Percentiles rank a stretch among this genome's conserved stretches.
Conservation (phyloP, 2,113 vertebrate genomes). For the Psittacus erithacus region DNA sequence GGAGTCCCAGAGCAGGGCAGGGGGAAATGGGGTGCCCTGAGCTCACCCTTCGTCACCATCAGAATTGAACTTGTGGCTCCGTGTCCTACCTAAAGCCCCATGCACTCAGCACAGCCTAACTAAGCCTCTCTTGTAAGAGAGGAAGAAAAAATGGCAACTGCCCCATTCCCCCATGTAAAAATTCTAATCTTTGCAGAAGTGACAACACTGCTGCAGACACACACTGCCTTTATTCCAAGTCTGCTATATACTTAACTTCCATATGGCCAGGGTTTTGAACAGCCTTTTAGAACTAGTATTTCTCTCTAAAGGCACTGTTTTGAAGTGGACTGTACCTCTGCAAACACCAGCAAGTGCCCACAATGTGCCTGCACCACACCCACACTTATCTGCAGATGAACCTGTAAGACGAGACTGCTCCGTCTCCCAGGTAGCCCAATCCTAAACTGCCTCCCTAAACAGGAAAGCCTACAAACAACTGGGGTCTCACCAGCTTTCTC, state of each 20-base stretch:
- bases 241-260: not conserved
- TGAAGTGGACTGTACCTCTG: accelerated
- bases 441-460: accelerated
- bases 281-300: not conserved
- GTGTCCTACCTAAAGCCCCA: accelerated
- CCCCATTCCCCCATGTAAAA: not conserved
- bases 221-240: accelerated
- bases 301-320: too few relatives aligned
- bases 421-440: accelerated
- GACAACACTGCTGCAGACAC: accelerated
- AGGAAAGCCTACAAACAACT: accelerated
- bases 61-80: accelerated
- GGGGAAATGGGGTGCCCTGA: accelerated
- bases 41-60: accelerated
- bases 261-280: not conserved
- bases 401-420: not conserved
- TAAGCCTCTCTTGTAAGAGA: accelerated
- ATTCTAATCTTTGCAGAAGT: not conserved
- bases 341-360: accelerated
- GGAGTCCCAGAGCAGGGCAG: not conserved
- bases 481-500: not conserved
- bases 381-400: accelerated
- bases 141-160: not conserved
- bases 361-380: not conserved
- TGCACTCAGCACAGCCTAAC: accelerated